Conservation (phyloP, 2,888 invertebrate genomes). For the Atherix ibis region DNA sequence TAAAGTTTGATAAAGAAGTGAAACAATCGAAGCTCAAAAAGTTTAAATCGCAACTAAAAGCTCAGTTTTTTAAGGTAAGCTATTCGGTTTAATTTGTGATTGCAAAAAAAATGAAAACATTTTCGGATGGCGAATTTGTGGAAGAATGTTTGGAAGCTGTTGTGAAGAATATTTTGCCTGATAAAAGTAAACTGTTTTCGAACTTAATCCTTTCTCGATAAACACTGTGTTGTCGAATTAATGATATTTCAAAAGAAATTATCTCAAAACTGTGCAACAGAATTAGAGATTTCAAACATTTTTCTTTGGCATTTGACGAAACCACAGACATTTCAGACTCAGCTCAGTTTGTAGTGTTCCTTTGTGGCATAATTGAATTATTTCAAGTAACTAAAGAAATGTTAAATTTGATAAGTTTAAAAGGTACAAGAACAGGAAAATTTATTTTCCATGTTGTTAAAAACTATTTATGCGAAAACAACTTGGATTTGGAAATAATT, state of each 20-base stretch:
- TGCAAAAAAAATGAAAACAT: slow-evolving; percentile 5
- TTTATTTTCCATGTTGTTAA: slow-evolving; percentile 7
- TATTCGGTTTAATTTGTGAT: slow-evolving; percentile 1
- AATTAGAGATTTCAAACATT: slow-evolving; percentile 4
- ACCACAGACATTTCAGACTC: slow-evolving; percentile 9
- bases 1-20: no score
- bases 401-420: slow-evolving; percentile 8
- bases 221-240: slow-evolving; percentile 6
- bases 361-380: slow-evolving; percentile 6
- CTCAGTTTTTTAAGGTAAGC: slow-evolving; percentile 2
- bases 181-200: slow-evolving; percentile 6
- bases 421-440: slow-evolving; percentile 8
- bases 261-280: not conserved
- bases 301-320: slow-evolving; percentile 7
- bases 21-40: no score
- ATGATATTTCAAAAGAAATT: slow-evolving; percentile 5
- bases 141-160: slow-evolving; percentile 2
- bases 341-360: slow-evolving; percentile 5
- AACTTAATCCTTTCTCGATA: slow-evolving; percentile 4
- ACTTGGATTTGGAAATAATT: slow-evolving; percentile 5
- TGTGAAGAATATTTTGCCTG: slow-evolving; percentile 3
- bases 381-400: slow-evolving; percentile 8
- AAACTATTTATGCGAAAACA: slow-evolving; percentile 6
- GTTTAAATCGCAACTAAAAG: slow-evolving; percentile 3
- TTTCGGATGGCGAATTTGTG: slow-evolving; percentile 1